A percentile compares a stretch with the other conserved stretches of the same genome.
phyloP scores from a whole-genome alignment of 2,113 vertebrate species.

The Elachura formosa region DNA sequence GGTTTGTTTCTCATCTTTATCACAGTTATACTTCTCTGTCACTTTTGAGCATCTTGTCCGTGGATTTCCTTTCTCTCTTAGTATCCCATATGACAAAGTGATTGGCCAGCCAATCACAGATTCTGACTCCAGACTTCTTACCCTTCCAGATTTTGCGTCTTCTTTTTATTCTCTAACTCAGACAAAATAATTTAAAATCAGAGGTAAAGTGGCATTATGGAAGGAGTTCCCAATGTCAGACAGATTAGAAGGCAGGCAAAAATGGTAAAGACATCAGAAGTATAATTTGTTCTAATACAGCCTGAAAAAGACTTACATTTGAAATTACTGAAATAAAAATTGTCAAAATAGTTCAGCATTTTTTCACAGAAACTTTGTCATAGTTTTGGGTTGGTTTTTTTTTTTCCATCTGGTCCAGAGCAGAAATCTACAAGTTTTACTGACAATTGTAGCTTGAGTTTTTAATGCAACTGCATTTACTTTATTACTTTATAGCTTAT shows the following conservation, averaged over 20 bases:
- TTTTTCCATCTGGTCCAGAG: neutral
- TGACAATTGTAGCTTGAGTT: neutral
- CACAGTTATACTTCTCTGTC: neutral
- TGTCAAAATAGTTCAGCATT: neutral
- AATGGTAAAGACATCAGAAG: neutral
- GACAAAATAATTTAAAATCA: neutral
- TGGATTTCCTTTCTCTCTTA: neutral
- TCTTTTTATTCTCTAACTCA: neutral
- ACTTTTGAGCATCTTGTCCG: neutral
- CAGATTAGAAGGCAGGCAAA: neutral
- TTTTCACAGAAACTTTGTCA: neutral
- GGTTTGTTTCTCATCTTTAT: neutral
- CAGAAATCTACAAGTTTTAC: neutral
- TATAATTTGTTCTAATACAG: neutral
- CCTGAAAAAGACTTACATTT: neutral
- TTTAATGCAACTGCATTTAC: neutral
- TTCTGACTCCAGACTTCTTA: neutral
- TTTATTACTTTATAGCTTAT: neutral
- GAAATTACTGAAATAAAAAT: neutral
- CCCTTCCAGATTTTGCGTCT: neutral
- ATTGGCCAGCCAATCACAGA: neutral
- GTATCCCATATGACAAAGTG: too few species aligned
- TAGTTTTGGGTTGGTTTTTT: fast-evolving
- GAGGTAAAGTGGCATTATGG: neutral
- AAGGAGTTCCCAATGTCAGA: neutral